A percentile compares a stretch with the other conserved stretches of the same genome.
Evolutionary conservation across 2,113 vertebrate genomes (phyloP).

Genomic region (Oncorhynchus nerka): DNA sequence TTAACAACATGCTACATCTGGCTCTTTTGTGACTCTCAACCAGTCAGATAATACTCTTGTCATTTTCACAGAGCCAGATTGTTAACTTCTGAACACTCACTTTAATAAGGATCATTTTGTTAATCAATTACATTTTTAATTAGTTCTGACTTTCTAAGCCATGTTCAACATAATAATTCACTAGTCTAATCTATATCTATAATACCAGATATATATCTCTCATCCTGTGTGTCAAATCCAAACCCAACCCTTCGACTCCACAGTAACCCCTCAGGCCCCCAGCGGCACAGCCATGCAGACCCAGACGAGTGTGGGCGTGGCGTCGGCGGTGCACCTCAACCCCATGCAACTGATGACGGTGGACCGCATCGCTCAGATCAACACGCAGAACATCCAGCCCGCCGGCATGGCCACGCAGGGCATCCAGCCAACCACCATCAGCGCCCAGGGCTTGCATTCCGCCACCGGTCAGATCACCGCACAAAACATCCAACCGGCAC

Average conservation of each 20-base stretch:
- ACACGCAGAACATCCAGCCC: constrained; percentile 81
- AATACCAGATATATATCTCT: too few species aligned
- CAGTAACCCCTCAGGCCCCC: constrained; percentile 85
- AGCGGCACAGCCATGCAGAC: constrained; percentile 84
- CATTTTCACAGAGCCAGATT: too few species aligned
- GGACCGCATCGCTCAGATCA: constrained; percentile 85
- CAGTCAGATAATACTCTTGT: too few species aligned
- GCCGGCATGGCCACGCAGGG: constrained; percentile 79
- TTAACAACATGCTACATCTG: too few species aligned
- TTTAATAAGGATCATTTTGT: too few species aligned
- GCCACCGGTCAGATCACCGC: constrained; percentile 72
- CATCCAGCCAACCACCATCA: constrained; percentile 80
- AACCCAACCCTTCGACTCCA: not conserved
- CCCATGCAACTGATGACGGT: constrained; percentile 90
- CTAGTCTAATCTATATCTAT: too few species aligned
- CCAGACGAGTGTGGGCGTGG: constrained; percentile 81
- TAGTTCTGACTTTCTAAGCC: too few species aligned
- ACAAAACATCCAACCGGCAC: constrained; percentile 79
- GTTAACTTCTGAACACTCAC: too few species aligned
- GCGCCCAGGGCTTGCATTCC: constrained; percentile 80
- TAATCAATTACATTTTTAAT: too few species aligned
- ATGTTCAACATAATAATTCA: too few species aligned
- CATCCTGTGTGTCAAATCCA: too few species aligned
- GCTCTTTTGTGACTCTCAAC: too few species aligned
- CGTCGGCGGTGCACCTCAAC: constrained; percentile 85